Conservation (phyloP, 2,888 invertebrate species). For the Steinernema scapterisci region DNA sequence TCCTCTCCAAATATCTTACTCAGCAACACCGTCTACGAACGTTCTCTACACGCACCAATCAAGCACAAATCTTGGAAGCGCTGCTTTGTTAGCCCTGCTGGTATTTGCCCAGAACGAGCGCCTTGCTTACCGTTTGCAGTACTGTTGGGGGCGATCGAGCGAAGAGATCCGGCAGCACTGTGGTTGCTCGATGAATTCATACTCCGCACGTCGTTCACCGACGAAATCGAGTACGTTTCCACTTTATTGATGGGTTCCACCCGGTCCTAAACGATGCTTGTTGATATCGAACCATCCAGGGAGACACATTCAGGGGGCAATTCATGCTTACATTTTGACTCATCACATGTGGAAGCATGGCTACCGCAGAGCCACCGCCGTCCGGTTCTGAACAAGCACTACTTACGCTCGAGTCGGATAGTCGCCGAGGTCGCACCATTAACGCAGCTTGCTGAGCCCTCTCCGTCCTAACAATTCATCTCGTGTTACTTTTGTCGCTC, state of each 20-base stretch:
- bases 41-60: neutral
- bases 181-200: conserved; percentile 28
- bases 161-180: neutral
- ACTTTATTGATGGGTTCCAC: conserved; percentile 10
- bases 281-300: neutral
- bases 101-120: neutral
- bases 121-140: conserved; percentile 13
- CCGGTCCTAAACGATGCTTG: neutral
- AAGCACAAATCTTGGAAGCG: neutral
- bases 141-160: conserved; percentile 13
- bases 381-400: conserved; percentile 44
- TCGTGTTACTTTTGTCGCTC: neutral
- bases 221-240: conserved; percentile 8
- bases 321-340: conserved; percentile 40
- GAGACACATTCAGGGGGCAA: neutral
- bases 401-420: conserved; percentile 63
- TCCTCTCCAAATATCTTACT: neutral
- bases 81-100: no score
- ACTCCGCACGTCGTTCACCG: conserved; percentile 14
- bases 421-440: conserved; percentile 64
- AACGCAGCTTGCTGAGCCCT: conserved; percentile 36
- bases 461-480: conserved; percentile 33
- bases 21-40: neutral
- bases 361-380: conserved; percentile 32
- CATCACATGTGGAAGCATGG: conserved; percentile 38